Base-by-base conservation (phyloP, 2,888 invertebrate genomes). In the Rhagonycha fulva region DNA sequence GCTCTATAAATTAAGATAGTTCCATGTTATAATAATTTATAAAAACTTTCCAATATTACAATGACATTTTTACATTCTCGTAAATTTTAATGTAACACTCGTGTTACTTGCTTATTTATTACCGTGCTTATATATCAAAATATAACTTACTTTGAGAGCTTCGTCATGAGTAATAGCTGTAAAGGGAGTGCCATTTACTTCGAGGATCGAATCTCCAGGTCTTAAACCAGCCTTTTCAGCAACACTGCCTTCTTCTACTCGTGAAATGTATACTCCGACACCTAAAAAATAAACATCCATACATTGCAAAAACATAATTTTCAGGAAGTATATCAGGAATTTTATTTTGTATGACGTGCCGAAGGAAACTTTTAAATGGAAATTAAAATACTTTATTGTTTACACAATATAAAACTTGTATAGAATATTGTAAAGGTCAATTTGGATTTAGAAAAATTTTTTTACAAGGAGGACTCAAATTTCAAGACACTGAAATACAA, bases 131-230 rank as follows among this genome's bases (percentile, higher is more conserved):
- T 24, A 26, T 66, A 24, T 66, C 63, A 66, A 23, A 66, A 66
- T 70, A 61, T 70, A 32, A 85, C 89, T 90, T 90, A 96, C 95
- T 92, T 95, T 96, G 81, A 97, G 93, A 78, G 97, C 97, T 88
- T 97, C 97, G 87, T 96, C 95, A 88, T 97, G 97, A 81, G 95
- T 94, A 87, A 97, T 96, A 85, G 95, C 96, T 74, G 95, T 95
- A 89, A 97, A 97, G 80, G 96, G 97, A 78, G 95, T 95, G 79
- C 97, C 97, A 89, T 98, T 98, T 82, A 97, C 97, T 89, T 97
- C 96, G 84, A 98, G 91, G 87, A 98, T 97, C 87, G 97, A 96
- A 90, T 98, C 97, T 80, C 98, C 98, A 80, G 96, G 95, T 85
- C 95, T 92, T 81, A 97, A 91, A 80, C 96, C 96, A 79, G 95